These are phyloP conservation scores for Psettodes erumei DNA, from an alignment of 2,113 vertebrate genomes.

Conservation along the genomic window DNA sequence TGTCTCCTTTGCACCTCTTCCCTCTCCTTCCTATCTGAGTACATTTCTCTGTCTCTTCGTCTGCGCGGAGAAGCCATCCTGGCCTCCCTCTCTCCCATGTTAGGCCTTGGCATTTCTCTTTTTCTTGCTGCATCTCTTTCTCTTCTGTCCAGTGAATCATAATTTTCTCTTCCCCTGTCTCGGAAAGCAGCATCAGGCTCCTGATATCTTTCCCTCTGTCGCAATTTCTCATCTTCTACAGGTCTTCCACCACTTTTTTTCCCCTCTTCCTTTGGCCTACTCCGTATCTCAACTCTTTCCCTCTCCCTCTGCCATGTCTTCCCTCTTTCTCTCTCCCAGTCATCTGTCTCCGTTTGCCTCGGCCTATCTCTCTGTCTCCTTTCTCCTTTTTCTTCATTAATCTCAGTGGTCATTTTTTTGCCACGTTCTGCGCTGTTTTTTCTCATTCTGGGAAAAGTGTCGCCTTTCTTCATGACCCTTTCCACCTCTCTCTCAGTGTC, in stretches of 20 bases:
- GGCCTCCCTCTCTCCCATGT: constrained; percentile 39
- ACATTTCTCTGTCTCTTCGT: constrained; percentile 48
- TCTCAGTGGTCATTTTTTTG: constrained; percentile 11
- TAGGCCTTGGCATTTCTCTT: constrained; percentile 50
- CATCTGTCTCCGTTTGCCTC: constrained; percentile 37
- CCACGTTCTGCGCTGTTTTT: constrained; percentile 48
- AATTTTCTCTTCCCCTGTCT: constrained; percentile 58
- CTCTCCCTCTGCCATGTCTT: constrained; percentile 39
- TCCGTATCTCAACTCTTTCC: constrained; percentile 43
- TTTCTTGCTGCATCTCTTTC: constrained; percentile 52
- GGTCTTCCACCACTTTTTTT: constrained; percentile 46
- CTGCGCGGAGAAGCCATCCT: constrained; percentile 41
- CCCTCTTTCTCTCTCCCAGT: constrained; percentile 50
- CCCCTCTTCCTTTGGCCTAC: constrained; percentile 55
- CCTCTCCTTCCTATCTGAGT: constrained; percentile 50
- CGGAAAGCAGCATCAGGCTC: constrained; percentile 42
- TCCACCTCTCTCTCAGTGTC: constrained; percentile 34
- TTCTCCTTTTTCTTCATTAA: constrained; percentile 28
- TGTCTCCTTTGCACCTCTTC: constrained; percentile 44
- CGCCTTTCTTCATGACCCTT: constrained; percentile 60
- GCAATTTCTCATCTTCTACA: constrained; percentile 44
- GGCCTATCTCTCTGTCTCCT: constrained; percentile 30
- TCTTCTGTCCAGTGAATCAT: constrained; percentile 49
- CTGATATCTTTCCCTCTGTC: constrained; percentile 50
- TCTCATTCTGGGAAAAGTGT: constrained; percentile 77